A percentile compares a stretch with the other conserved stretches of the same genome.
Conservation (phyloP, 92 coral and sea anemone species). For the Phymanthus crucifer region DNA sequence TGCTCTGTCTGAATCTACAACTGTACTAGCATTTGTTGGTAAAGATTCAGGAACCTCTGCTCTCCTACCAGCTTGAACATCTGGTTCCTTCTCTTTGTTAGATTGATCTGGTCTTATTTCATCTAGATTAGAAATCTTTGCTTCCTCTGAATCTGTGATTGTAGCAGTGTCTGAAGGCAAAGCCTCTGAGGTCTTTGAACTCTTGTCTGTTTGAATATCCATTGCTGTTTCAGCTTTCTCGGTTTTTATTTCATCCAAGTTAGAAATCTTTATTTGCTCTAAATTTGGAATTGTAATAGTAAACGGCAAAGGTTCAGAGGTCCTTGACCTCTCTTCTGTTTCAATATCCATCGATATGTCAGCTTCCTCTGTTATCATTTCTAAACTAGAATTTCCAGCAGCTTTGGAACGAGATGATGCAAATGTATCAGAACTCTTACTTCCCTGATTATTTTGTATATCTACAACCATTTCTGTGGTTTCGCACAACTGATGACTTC, state of each 20-base stretch:
- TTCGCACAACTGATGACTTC: neutral
- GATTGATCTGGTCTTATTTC: too few relatives aligned
- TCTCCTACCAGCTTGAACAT: too few relatives aligned
- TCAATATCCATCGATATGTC: too few relatives aligned
- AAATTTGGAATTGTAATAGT: neutral
- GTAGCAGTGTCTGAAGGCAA: too few relatives aligned
- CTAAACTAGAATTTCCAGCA: too few relatives aligned
- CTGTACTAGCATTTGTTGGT: neutral
- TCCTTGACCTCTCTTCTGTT: neutral
- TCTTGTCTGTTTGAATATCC: neutral
- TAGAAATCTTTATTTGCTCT: neutral
- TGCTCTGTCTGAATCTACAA: too few relatives aligned
- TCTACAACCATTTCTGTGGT: neutral
- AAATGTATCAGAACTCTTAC: too few relatives aligned
- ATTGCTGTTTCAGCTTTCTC: slow-evolving; percentile 2
- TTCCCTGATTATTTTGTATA: neutral
- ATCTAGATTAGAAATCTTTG: too few relatives aligned
- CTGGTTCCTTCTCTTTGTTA: too few relatives aligned
- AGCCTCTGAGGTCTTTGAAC: neutral
- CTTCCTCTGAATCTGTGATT: too few relatives aligned
- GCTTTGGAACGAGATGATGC: too few relatives aligned
- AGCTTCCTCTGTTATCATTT: too few relatives aligned
- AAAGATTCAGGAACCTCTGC: neutral
- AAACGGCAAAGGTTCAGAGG: neutral
- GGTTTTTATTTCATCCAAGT: neutral